phyloP scores from a whole-genome alignment of 2,797 vertebrate genomes.

The Bucorvus abyssinicus region DNA sequence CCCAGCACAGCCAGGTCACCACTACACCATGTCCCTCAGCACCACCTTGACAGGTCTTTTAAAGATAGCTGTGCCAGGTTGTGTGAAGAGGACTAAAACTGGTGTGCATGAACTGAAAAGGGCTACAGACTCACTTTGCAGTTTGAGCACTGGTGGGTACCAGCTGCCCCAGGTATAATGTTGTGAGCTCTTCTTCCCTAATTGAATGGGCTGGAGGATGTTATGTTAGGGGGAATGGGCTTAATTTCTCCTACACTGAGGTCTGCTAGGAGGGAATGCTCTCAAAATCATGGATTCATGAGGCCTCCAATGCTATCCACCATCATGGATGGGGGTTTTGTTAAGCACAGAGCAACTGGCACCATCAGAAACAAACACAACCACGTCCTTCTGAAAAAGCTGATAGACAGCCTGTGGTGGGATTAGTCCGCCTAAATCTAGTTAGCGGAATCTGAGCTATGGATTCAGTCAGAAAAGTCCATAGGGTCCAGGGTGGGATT shows the following conservation, averaged over 20 bases:
- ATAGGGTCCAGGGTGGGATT: not conserved
- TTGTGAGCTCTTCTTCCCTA: not conserved
- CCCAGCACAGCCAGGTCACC: not conserved
- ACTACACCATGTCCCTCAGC: not conserved
- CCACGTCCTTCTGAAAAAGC: not conserved
- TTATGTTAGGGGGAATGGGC: not conserved
- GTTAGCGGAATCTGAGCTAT: not conserved
- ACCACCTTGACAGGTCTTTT: too few species aligned
- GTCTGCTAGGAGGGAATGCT: not conserved
- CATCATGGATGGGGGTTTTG: not conserved
- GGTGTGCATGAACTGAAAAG: rapidly evolving
- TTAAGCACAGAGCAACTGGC: not conserved
- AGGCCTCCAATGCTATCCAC: not conserved
- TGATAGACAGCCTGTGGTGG: not conserved
- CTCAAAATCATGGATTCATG: not conserved
- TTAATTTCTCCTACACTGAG: not conserved
- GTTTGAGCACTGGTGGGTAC: not conserved
- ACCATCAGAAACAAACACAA: not conserved
- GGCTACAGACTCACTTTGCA: not conserved
- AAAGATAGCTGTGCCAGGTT: not conserved
- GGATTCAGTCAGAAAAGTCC: not conserved
- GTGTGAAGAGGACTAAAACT: not conserved
- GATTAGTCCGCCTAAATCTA: not conserved
- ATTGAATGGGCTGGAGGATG: not conserved
- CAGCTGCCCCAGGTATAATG: not conserved